Conservation (phyloP, 2,888 invertebrate genomes). For the Timema cristinae region DNA sequence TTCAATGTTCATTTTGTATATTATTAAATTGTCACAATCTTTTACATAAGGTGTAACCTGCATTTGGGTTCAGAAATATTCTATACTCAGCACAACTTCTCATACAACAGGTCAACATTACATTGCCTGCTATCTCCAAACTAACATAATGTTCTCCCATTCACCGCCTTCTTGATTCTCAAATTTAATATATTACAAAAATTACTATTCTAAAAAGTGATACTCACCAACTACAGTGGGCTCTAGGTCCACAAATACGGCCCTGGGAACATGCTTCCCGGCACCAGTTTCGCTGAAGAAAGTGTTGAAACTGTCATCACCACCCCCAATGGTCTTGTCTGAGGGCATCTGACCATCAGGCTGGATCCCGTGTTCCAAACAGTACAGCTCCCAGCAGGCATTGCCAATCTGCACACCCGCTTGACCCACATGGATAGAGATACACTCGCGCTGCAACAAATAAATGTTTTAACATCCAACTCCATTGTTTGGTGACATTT, state of each 20-base stretch:
- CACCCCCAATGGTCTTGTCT: constrained; percentile 85
- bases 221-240: constrained; percentile 82
- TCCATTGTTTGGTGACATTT: too few species aligned
- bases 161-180: not conserved
- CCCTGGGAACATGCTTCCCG: constrained; percentile 93
- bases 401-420: constrained; percentile 88
- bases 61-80: too few species aligned
- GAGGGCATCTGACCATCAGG: constrained; percentile 93
- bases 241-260: constrained; percentile 92
- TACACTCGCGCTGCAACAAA: constrained; percentile 65
- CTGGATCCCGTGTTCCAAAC: constrained; percentile 86
- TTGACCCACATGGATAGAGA: constrained; percentile 74
- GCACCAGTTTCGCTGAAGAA: constrained; percentile 93
- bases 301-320: constrained; percentile 93
- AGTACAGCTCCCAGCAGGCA: constrained; percentile 86
- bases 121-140: too few species aligned
- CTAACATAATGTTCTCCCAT: not conserved
- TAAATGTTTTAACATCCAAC: too few species aligned
- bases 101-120: too few species aligned
- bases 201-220: not conserved
- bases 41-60: too few species aligned
- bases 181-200: not conserved
- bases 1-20: too few species aligned
- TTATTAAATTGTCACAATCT: too few species aligned
- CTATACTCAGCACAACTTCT: too few species aligned